These are phyloP conservation scores for Tyrannus savana DNA, from an alignment of 2,113 vertebrate genomes.

Conservation along the genomic window DNA sequence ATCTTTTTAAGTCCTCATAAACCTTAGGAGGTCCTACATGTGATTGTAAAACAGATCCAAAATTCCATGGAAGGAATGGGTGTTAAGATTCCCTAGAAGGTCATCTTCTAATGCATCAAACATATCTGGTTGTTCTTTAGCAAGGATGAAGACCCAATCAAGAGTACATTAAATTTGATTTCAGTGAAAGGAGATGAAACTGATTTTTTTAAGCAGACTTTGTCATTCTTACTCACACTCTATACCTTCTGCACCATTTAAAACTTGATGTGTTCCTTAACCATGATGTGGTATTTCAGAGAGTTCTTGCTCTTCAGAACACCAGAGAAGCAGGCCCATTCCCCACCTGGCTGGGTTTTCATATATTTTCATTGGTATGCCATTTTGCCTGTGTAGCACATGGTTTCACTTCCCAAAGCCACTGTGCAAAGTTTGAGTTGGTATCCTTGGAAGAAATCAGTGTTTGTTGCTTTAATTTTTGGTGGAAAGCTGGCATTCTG, in stretches of 20 bases:
- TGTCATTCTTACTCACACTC: neutral
- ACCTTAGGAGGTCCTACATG: neutral
- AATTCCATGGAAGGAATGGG: neutral
- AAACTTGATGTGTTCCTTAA: neutral
- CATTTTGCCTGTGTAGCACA: neutral
- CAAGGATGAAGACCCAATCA: neutral
- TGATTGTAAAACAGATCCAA: slow-evolving; percentile 6
- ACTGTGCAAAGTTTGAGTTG: neutral
- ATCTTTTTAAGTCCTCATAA: slow-evolving; percentile 45
- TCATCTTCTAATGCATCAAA: neutral
- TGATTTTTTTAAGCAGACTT: neutral
- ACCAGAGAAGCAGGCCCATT: neutral
- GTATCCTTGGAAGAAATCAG: slow-evolving; percentile 25
- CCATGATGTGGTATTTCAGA: neutral
- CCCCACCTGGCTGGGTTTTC: neutral
- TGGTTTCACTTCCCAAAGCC: neutral
- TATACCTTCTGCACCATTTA: neutral
- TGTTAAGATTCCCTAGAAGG: neutral
- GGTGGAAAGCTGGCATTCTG: slow-evolving; percentile 45
- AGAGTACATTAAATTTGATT: neutral
- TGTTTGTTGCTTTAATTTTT: slow-evolving; percentile 61
- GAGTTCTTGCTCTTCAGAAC: neutral
- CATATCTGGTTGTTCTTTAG: neutral
- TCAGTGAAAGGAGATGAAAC: neutral
- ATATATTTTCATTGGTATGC: neutral